Percentiles rank a stretch among this genome's conserved stretches.
Evolutionary conservation across 2,113 vertebrate species (phyloP).

Genomic region (Psophia crepitans): DNA sequence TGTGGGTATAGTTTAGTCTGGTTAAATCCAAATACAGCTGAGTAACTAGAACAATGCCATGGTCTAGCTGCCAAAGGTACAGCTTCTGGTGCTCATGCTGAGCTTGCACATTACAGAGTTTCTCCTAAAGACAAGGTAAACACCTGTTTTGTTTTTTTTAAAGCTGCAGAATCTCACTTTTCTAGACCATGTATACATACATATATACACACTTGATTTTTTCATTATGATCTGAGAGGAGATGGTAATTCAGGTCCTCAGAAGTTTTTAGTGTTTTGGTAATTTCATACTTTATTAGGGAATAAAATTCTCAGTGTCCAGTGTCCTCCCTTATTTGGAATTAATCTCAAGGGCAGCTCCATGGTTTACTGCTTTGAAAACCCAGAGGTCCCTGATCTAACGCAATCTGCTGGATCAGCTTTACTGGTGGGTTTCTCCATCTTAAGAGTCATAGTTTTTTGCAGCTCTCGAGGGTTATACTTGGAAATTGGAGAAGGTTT

Average conservation of each 20-base stretch:
- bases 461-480: neutral
- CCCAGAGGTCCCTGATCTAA: neutral
- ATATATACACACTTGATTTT: neutral
- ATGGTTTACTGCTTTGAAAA: neutral
- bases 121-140: neutral
- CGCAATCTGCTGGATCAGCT: neutral
- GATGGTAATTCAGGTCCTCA: neutral
- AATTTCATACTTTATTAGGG: neutral
- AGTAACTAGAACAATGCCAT: neutral
- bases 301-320: neutral
- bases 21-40: neutral
- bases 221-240: neutral
- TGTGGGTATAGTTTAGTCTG: neutral
- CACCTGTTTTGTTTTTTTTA: neutral
- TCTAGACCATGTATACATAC: neutral
- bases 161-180: neutral
- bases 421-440: neutral
- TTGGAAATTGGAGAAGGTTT: neutral
- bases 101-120: neutral
- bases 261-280: neutral
- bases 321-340: neutral
- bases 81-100: neutral
- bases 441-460: neutral
- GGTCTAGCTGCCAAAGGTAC: neutral
- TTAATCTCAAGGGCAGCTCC: neutral